These are phyloP conservation scores for Mactromeris polynyma DNA, from an alignment of 2,888 invertebrate species.

Conservation along the genomic window DNA sequence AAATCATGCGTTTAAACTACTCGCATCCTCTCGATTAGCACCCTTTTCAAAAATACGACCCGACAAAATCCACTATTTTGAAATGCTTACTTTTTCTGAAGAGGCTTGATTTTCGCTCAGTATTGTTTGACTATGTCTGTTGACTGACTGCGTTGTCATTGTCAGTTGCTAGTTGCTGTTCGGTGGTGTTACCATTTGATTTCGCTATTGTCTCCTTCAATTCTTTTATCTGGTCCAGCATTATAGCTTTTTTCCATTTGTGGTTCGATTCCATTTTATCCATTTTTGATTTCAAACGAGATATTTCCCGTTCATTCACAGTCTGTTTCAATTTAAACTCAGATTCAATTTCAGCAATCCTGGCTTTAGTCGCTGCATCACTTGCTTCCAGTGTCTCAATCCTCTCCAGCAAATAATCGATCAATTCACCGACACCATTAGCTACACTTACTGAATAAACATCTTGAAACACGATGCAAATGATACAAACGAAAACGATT, in stretches of 20 bases:
- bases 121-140: neutral
- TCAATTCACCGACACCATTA: too few species aligned
- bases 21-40: too few species aligned
- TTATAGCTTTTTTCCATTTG: neutral
- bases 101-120: neutral
- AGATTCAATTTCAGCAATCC: neutral
- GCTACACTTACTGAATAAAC: too few species aligned
- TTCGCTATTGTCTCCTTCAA: neutral
- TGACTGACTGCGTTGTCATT: neutral
- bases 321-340: too few species aligned
- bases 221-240: neutral
- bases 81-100: neutral
- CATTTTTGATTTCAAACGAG: too few species aligned
- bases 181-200: too few species aligned
- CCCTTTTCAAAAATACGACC: too few species aligned
- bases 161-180: neutral
- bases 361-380: slow-evolving; percentile 15
- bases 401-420: neutral
- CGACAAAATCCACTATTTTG: too few species aligned
- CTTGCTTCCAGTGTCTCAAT: slow-evolving; percentile 15
- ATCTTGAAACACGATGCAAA: too few species aligned
- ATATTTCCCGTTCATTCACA: too few species aligned
- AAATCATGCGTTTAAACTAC: too few species aligned
- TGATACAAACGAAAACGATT: too few species aligned
- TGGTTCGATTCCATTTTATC: neutral